Evolutionary conservation across 2,888 invertebrate species (phyloP).

Genomic region (Melangyna quadrimaculata): DNA sequence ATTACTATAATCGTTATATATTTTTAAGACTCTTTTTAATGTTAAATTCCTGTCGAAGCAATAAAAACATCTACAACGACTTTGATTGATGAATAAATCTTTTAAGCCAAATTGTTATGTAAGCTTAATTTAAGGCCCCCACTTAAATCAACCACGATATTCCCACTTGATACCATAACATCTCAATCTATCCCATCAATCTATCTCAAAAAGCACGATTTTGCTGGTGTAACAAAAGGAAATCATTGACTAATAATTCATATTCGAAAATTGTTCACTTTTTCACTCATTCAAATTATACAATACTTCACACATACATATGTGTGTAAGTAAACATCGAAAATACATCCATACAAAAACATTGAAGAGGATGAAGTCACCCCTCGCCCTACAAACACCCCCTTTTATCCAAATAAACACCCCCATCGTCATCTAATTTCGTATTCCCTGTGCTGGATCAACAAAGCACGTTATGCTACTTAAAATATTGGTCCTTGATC

Average conservation of each 20-base stretch:
- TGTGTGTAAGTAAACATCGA: background rate
- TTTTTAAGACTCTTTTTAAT: background rate
- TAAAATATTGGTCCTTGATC: slow-evolving; percentile 48
- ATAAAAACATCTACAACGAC: slow-evolving; percentile 15
- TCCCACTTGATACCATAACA: slow-evolving; percentile 1
- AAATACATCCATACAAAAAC: background rate
- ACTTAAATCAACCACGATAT: background rate
- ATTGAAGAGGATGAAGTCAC: too few species aligned
- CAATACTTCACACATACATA: background rate
- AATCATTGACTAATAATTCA: slow-evolving; percentile 61
- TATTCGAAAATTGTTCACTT: slow-evolving; percentile 59
- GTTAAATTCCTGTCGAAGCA: background rate
- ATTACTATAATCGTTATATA: too few species aligned
- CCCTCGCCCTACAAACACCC: background rate
- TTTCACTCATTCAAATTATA: slow-evolving; percentile 17
- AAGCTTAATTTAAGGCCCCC: slow-evolving; percentile 43
- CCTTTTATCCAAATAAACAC: background rate
- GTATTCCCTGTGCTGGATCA: slow-evolving; percentile 39
- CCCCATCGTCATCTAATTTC: slow-evolving; percentile 33
- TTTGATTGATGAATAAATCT: slow-evolving; percentile 46
- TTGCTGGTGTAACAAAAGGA: slow-evolving; percentile 1
- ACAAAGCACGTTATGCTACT: slow-evolving; percentile 44
- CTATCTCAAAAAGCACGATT: slow-evolving; percentile 39
- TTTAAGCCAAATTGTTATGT: slow-evolving; percentile 48
- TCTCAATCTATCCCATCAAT: slow-evolving; percentile 8